Evolutionary conservation across 2,888 invertebrate species (phyloP), one percentile per base, ranked within the genome.

Genomic region (Cataglyphis rosenhaueri): DNA sequence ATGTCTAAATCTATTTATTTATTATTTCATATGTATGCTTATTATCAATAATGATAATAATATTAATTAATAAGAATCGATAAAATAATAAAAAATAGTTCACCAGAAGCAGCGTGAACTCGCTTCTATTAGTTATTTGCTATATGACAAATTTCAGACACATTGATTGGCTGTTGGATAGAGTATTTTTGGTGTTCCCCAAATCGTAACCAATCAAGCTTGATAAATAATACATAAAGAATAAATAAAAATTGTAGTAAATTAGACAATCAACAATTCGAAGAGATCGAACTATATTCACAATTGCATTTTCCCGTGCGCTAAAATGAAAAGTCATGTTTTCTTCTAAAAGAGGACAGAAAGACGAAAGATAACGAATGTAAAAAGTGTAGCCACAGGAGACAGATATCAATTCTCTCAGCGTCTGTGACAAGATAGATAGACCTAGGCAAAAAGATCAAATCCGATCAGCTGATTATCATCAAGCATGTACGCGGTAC

Each of bases 401-500:
- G 5, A 57, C 4, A 21, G 12, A 25, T 52, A 25, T n/a, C 8
- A 48, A 48, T 48, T 59, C 59, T 18, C 21, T 15, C 5, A 12
- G n/a, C 9, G 21, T 48, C 48, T 48, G 0, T n/a, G 48, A 18
- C 18, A 52, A 52, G 48, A n/a, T 52, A 52, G 0, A 0, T 48
- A 18, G 18, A 48, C 8, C n/a, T 44, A 8, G 6, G 6, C 12
- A 21, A 10, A n/a, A 4, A 57, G 9, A 29, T 29, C 59, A 15
- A 25, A 12, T 25, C 64, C 21, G 38, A 41, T 64, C 38, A 35
- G 35, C 18, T 21, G 25, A 3, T 57, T 15, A 8, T 61, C 38
- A 15, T 66, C 6, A 18, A 76, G 38, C 25, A 79, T 79, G 78
- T 35, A 44, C 12, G 35, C 18, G 21, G 2, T 61, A 1, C 71